phyloP scores from a whole-genome alignment of 2,797 vertebrate genomes.

The Lagocephalus sceleratus region DNA sequence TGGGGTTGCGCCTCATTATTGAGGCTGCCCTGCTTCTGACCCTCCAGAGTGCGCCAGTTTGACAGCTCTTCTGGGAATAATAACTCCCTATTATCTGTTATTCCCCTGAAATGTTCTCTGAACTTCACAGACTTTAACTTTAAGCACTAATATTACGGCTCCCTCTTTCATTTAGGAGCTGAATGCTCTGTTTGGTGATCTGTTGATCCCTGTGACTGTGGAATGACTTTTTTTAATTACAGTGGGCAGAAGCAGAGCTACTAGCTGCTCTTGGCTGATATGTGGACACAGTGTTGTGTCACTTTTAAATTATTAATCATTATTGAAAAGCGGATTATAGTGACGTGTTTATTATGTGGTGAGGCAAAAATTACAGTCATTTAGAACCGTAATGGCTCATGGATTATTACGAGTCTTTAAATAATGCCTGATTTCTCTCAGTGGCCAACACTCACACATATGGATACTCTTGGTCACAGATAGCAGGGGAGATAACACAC shows the following conservation, averaged over 20 bases:
- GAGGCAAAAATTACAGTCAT: constrained; percentile 44
- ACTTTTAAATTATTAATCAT: constrained; percentile 41
- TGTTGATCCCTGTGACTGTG: constrained; percentile 19
- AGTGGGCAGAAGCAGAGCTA: constrained; percentile 24
- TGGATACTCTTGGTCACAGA: background rate
- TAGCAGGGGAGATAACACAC: too few relatives aligned
- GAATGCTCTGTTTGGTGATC: constrained; percentile 20
- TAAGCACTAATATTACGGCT: constrained; percentile 21
- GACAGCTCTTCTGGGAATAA: constrained; percentile 41
- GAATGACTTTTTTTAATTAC: constrained; percentile 21
- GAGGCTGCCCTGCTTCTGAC: constrained; percentile 54
- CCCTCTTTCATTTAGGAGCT: background rate
- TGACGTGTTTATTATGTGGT: constrained; percentile 19
- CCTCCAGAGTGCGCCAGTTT: constrained; percentile 35
- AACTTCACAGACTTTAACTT: constrained; percentile 33
- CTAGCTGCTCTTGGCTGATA: constrained; percentile 49
- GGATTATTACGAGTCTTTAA: constrained; percentile 32
- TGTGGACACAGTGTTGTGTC: constrained; percentile 6
- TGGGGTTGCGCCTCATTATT: constrained; percentile 48
- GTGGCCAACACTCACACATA: constrained; percentile 8
- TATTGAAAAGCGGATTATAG: constrained; percentile 35
- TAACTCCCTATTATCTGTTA: constrained; percentile 50
- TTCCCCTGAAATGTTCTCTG: constrained; percentile 43
- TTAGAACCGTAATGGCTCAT: constrained; percentile 36
- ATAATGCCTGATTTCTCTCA: constrained; percentile 29